Conservation (phyloP, 1,140 invertebrate species). For the Nymphalis io region DNA sequence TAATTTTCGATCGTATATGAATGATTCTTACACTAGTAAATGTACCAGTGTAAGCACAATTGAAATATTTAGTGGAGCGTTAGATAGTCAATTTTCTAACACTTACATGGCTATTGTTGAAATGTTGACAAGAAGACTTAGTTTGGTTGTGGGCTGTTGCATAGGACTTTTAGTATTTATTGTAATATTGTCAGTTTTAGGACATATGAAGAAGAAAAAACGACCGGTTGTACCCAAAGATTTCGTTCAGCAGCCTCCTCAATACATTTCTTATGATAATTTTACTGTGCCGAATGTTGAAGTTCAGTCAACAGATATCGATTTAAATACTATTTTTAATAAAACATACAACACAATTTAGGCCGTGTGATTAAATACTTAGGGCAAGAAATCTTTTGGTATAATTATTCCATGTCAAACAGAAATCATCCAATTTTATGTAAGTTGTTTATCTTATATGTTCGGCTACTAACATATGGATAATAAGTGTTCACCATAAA, state of each 20-base stretch:
- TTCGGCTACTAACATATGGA: neutral
- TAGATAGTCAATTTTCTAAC: constrained; percentile 84
- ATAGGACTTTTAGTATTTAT: constrained; percentile 93
- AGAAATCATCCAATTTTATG: neutral
- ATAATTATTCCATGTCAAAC: neutral
- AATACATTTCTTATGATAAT: constrained; percentile 80
- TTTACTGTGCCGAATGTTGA: constrained; percentile 75
- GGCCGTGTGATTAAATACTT: constrained; percentile 35
- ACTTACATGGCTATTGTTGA: constrained; percentile 84
- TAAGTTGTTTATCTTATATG: neutral
- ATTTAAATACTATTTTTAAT: constrained; percentile 70
- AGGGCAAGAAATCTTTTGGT: neutral
- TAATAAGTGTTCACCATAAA: neutral
- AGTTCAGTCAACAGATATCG: constrained; percentile 68
- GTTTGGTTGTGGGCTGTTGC: constrained; percentile 91
- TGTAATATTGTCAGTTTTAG: constrained; percentile 89
- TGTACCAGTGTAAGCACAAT: constrained; percentile 89
- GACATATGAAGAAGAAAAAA: constrained; percentile 92
- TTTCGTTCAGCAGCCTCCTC: constrained; percentile 82
- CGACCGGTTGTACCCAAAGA: constrained; percentile 87
- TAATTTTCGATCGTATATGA: constrained; percentile 83
- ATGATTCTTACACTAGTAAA: constrained; percentile 87
- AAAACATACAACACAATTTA: constrained; percentile 58
- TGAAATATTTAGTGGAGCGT: constrained; percentile 84
- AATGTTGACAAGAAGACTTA: constrained; percentile 88